Conservation (phyloP, 2,888 invertebrate genomes). For the Agonum fuliginosum region DNA sequence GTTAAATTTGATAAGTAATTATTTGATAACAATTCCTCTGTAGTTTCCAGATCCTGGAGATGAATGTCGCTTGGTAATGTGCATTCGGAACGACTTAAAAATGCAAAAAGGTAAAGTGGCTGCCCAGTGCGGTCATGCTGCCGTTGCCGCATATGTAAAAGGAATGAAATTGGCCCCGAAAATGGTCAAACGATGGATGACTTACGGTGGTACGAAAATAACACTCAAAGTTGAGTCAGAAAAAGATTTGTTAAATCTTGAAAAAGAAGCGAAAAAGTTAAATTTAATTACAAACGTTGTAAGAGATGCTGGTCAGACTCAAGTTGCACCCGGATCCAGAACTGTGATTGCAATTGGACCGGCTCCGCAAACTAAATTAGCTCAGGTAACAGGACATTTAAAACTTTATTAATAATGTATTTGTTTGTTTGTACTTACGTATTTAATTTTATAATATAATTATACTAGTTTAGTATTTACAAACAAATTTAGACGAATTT, state of each 20-base stretch:
- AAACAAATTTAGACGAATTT: neutral
- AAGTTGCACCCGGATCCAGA: slow-evolving; percentile 90
- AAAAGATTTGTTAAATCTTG: slow-evolving; percentile 81
- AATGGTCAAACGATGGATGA: slow-evolving; percentile 76
- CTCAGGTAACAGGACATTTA: slow-evolving; percentile 90
- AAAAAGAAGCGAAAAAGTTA: slow-evolving; percentile 80
- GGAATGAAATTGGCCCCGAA: slow-evolving; percentile 78
- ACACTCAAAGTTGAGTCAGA: slow-evolving; percentile 88
- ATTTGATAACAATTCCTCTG: slow-evolving; percentile 60
- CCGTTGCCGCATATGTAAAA: slow-evolving; percentile 88
- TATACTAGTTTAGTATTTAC: neutral
- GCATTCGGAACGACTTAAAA: slow-evolving; percentile 91
- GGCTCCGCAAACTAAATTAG: slow-evolving; percentile 84
- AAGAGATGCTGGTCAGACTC: slow-evolving; percentile 94
- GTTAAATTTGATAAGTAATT: slow-evolving; percentile 1
- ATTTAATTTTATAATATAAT: neutral
- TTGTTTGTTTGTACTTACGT: neutral
- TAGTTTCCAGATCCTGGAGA: slow-evolving; percentile 70
- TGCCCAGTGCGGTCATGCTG: slow-evolving; percentile 96
- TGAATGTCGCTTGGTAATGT: slow-evolving; percentile 88
- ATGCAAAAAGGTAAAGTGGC: slow-evolving; percentile 98
- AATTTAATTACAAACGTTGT: slow-evolving; percentile 86
- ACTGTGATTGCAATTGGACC: slow-evolving; percentile 97
- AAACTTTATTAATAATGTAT: slow-evolving; percentile 81
- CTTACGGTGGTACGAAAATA: slow-evolving; percentile 87